phyloP scores from a whole-genome alignment of 2,797 vertebrate species.

The Pseudomugil gertrudae region DNA sequence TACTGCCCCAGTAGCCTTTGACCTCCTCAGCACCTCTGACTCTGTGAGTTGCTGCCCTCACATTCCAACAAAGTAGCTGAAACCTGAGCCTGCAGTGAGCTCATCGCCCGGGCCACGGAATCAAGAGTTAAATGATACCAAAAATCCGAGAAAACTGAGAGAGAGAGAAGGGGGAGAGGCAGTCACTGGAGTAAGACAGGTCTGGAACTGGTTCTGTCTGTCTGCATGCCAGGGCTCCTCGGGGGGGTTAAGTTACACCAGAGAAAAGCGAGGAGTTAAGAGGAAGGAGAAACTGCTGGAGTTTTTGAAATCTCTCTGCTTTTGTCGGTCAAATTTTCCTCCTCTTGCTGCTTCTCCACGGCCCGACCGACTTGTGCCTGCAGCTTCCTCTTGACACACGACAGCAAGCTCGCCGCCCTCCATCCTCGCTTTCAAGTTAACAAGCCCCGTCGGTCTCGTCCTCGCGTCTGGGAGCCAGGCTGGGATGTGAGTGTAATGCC shows the following conservation, averaged over 20 bases:
- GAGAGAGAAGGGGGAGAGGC: slow-evolving; percentile 56
- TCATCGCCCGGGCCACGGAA: slow-evolving; percentile 72
- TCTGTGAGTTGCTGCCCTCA: slow-evolving; percentile 64
- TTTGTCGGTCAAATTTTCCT: slow-evolving; percentile 38
- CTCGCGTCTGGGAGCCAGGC: slow-evolving; percentile 44
- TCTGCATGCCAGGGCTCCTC: slow-evolving; percentile 53
- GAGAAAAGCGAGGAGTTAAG: slow-evolving; percentile 49
- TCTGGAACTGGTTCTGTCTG: slow-evolving; percentile 76
- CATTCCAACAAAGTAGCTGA: slow-evolving; percentile 75
- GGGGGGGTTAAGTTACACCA: slow-evolving; percentile 72
- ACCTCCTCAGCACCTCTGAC: slow-evolving; percentile 73
- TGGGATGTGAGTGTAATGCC: slow-evolving; percentile 43
- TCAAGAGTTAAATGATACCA: slow-evolving; percentile 74
- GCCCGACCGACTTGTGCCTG: slow-evolving; percentile 54
- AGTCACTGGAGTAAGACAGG: slow-evolving; percentile 58
- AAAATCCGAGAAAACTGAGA: slow-evolving; percentile 57
- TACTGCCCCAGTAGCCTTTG: slow-evolving; percentile 66
- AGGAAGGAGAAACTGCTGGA: slow-evolving; percentile 64
- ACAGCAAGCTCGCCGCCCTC: slow-evolving; percentile 40
- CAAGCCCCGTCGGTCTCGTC: slow-evolving; percentile 54
- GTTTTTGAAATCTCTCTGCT: slow-evolving; percentile 57
- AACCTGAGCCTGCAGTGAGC: slow-evolving; percentile 79
- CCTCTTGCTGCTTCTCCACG: slow-evolving; percentile 22
- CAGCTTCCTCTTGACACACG: slow-evolving; percentile 65
- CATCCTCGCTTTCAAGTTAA: slow-evolving; percentile 64